Base-by-base conservation (phyloP, 2,888 invertebrate species). In the Troglohyphantes excavatus region DNA sequence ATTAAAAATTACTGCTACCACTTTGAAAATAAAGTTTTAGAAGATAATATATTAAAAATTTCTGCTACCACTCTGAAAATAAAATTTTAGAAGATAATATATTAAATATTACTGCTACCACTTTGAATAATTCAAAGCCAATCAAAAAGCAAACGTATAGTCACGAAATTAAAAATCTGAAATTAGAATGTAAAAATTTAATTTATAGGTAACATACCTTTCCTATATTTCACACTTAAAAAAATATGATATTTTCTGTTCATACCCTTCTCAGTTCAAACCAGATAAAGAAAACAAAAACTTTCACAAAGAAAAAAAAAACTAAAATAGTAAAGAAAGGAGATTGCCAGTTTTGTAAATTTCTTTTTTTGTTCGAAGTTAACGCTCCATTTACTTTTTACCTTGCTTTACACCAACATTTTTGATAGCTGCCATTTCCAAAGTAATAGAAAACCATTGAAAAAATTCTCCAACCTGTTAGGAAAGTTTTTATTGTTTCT, bases 401-500 rank as follows among this genome's bases (percentile, higher is more conserved):
- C 2, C 11, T 27, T 81, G 68, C 53, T 53, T 53, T 53, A 46
- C 67, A 53, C 27, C 79, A 29, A 27, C 79, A 33, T 26, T 81
- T 81, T 81, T 81, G 79, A 81, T 81, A 29, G 79, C 79, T 68
- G 68, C 79, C 68, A 81, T 67, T 81, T 68, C 68, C 67, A 67
- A 67, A 81, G 79, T 67, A 68, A 81, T 81, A 63, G 79, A 81
- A 81, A 63, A 39, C 61, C 7, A 17, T 23, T 17, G 65, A 43
- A 78, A 76, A 63, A 75, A 65, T 29, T 39, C 17, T 33, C 43
- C 46, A 81, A 76, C 43, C 79, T 63, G 79, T 68, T 81, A 46
- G 53, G 79, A 81, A 81, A 81, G 67, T 81, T 81, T 81, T 81
- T 81, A 81, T 81, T 81, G 79, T 81, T 81, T 27, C 53, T 9